Percentiles rank a stretch among this genome's conserved stretches.
These are phyloP conservation scores for Orthosia incerta DNA, from an alignment of 2,888 invertebrate genomes.

Conservation along the genomic window DNA sequence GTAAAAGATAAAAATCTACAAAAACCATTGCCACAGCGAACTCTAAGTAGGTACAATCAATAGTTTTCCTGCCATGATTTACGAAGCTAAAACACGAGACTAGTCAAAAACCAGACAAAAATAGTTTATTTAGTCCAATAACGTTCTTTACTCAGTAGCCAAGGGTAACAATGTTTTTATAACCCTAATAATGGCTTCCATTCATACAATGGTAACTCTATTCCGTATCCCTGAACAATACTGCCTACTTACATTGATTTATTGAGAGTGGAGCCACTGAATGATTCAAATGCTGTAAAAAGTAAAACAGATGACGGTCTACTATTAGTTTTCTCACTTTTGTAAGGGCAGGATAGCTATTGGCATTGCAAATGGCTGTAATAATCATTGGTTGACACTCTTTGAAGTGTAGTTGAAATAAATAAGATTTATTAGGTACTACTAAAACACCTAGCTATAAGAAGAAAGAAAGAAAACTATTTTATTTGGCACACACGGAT, in stretches of 20 bases:
- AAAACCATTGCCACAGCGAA: slow-evolving; percentile 14
- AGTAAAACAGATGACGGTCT: slow-evolving; percentile 51
- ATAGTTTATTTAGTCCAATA: slow-evolving; percentile 24
- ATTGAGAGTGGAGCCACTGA: slow-evolving; percentile 49
- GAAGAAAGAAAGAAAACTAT: no score
- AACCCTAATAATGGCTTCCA: slow-evolving; percentile 53
- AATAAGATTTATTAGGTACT: not conserved
- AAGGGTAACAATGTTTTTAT: slow-evolving; percentile 52
- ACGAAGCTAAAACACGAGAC: slow-evolving; percentile 28
- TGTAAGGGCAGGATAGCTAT: slow-evolving; percentile 1
- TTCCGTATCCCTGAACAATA: slow-evolving; percentile 41
- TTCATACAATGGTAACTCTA: slow-evolving; percentile 53
- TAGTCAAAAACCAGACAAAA: slow-evolving; percentile 19
- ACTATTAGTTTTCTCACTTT: slow-evolving; percentile 37
- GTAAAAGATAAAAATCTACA: slow-evolving; percentile 30
- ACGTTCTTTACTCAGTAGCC: slow-evolving; percentile 24
- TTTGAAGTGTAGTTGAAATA: not conserved
- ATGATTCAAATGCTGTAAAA: slow-evolving; percentile 58
- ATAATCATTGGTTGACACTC: not conserved
- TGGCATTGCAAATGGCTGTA: slow-evolving; percentile 21
- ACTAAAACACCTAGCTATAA: not conserved
- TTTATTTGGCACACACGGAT: no score
- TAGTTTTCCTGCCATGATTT: slow-evolving; percentile 24
- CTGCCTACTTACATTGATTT: slow-evolving; percentile 51
- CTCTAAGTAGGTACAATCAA: not conserved